phyloP scores from a whole-genome alignment of 1,140 invertebrate species.

The Pinna nobilis region DNA sequence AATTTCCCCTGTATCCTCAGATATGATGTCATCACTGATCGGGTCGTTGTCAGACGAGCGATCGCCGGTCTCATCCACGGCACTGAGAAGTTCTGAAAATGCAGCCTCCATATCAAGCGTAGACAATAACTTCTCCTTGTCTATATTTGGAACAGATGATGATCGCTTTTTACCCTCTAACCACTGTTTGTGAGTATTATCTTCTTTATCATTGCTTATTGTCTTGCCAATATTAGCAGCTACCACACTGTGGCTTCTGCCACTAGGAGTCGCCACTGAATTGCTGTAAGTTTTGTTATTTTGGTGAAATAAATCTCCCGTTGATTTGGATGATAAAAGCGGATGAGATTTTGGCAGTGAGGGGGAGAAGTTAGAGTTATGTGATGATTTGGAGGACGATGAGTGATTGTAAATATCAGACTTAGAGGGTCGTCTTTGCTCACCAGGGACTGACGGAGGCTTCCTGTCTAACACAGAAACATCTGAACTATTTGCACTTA shows the following conservation, averaged over 20 bases:
- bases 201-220: not conserved
- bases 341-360: no score
- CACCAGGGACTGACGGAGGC: no score
- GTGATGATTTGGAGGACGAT: no score
- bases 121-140: slow-evolving; percentile 40
- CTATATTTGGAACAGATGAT: slow-evolving; percentile 32
- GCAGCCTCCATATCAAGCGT: slow-evolving; percentile 55
- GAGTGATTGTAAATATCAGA: no score
- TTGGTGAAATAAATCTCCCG: no score
- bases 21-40: not conserved
- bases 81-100: slow-evolving; percentile 53
- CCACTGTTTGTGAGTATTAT: slow-evolving; percentile 36
- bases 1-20: not conserved
- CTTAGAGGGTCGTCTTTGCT: no score
- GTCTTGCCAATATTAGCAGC: not conserved
- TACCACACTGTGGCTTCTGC: slow-evolving; percentile 22
- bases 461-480: no score
- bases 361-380: no score
- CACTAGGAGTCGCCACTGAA: no score
- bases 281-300: no score
- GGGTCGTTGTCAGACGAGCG: slow-evolving; percentile 17
- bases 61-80: slow-evolving; percentile 45
- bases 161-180: slow-evolving; percentile 49
- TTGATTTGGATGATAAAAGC: no score
- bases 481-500: no score